These are phyloP conservation scores for Phaethornis superciliosus DNA, from an alignment of 2,113 vertebrate genomes.

Conservation along the genomic window DNA sequence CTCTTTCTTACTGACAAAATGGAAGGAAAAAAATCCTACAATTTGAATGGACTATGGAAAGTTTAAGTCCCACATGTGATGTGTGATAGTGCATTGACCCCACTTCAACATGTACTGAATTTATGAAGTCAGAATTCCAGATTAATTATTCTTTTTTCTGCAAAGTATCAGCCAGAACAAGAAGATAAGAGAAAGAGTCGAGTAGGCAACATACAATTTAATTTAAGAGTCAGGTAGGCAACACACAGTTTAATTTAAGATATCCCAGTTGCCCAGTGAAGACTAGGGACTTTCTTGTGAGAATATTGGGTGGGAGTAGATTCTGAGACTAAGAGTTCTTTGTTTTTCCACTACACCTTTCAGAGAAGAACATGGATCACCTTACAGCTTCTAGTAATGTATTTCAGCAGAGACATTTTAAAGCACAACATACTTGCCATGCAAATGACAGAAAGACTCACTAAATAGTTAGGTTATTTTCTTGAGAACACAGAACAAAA, in stretches of 20 bases:
- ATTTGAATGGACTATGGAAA: not conserved
- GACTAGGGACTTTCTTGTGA: not conserved
- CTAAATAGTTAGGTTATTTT: not conserved
- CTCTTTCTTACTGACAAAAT: not conserved
- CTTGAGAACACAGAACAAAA: not conserved
- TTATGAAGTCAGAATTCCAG: not conserved
- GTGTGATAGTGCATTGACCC: not conserved
- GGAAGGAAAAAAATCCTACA: not conserved
- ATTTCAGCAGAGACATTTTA: not conserved
- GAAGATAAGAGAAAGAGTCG: not conserved
- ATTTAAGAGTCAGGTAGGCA: not conserved
- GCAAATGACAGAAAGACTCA: not conserved
- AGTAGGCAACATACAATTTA: not conserved
- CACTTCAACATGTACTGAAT: not conserved
- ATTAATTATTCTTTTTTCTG: not conserved
- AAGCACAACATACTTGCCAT: not conserved
- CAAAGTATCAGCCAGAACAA: not conserved
- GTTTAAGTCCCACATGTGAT: not conserved
- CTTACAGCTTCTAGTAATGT: not conserved
- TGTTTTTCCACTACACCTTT: not conserved
- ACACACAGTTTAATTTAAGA: not conserved
- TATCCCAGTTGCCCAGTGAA: not conserved
- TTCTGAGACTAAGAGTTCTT: not conserved
- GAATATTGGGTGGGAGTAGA: not conserved
- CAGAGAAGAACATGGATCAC: not conserved